Base-by-base conservation (phyloP, 2,113 vertebrate genomes). In the Triplophysa dalaica region DNA sequence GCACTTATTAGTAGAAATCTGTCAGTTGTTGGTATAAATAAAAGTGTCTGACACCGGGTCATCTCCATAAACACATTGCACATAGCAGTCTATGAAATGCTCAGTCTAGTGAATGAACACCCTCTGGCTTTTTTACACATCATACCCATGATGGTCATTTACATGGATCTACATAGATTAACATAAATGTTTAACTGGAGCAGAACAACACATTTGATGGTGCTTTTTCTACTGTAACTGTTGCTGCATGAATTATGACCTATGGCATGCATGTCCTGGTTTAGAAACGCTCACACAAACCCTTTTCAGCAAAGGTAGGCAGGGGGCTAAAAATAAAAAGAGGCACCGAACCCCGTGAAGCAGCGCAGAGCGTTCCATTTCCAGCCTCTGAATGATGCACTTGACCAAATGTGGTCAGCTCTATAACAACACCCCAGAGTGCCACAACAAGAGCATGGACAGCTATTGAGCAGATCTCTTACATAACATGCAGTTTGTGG, bases 261-360 rank as follows among this genome's bases (percentile, higher is more conserved):
- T 16, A 26, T 33, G 12, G 64, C 69, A 66, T 74, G 62, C 33
- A 52, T 65, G 61, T 24, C 61, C 70, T 56, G 62, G 54, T 74
- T 80, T 74, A 81, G 66, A 65, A 61, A 21, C 22, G 19, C 70
- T 61, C 70, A 26, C 61, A 65, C 61, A 61, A 80, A 63, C 78
- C 67, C 62, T 76, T 54, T 61, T 68, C 14, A 75, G 29, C 70
- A 68, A 75, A 68, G 41, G 64, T 50, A 38, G 54, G 54, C 72
- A 64, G 13, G 21, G 33, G 41, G 24, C 79, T 81, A 81, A 75
- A 81, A 81, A 81, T 81, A 81, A 7, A 4, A 70, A 12, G 11
- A 12, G 43, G 43, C 66, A 68, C 24, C 43, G 21, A 62, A 45
- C 52, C 69, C 26, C 21, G 67, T 33, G 14, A 45, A 75, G 61